These are phyloP conservation scores for Sylvicapra grimmia DNA, from an alignment of 2,113 vertebrate genomes.

Conservation along the genomic window DNA sequence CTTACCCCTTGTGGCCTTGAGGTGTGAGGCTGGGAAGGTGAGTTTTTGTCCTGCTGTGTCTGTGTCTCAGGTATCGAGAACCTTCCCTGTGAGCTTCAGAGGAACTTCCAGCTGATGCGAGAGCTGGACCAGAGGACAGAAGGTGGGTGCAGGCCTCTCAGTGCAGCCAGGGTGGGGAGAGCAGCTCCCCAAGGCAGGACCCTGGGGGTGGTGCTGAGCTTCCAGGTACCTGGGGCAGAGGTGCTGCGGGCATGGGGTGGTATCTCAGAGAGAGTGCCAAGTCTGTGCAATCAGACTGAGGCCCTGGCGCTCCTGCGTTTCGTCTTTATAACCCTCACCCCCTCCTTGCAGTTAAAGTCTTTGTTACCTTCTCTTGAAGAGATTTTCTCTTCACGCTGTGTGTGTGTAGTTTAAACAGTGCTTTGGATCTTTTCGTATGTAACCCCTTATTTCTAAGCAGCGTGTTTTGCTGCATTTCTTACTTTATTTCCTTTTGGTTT, in stretches of 20 bases:
- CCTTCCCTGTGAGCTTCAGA: constrained; percentile 94
- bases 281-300: neutral
- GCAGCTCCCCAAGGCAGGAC: neutral
- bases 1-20: neutral
- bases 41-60: neutral
- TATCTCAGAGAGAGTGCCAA: neutral
- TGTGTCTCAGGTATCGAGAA: constrained; percentile 91
- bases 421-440: neutral
- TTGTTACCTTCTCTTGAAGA: neutral
- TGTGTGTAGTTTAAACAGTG: neutral
- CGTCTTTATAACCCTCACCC: accelerated
- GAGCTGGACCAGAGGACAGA: constrained; percentile 96
- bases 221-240: no score
- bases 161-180: neutral
- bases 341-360: neutral
- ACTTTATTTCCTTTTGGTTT: neutral
- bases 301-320: neutral
- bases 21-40: neutral
- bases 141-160: constrained; percentile 75
- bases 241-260: accelerated
- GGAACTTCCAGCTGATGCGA: constrained; percentile 97
- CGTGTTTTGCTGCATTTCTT: neutral
- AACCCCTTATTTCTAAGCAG: neutral
- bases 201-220: no score
- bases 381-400: neutral